phyloP scores from a whole-genome alignment of 64 coral and sea anemone species.

The Catalaphyllia jardinei region DNA sequence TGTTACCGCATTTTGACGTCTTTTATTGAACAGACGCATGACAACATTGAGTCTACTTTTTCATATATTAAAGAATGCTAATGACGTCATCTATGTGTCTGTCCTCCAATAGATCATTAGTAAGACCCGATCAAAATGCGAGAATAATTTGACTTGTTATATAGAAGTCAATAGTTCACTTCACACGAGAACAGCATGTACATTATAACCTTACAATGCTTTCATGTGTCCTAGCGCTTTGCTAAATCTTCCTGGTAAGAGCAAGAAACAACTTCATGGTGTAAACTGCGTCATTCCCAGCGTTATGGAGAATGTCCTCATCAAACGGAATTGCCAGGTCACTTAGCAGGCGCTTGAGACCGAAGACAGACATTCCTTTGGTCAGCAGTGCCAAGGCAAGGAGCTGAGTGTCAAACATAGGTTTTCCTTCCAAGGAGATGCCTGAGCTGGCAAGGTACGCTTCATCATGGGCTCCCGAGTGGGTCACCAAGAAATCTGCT shows the following conservation, averaged over 20 bases:
- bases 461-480: slow-evolving; percentile 34
- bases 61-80: too few relatives aligned
- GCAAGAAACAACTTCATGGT: slow-evolving; percentile 33
- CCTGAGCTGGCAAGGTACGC: slow-evolving; percentile 14
- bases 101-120: too few relatives aligned
- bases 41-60: too few relatives aligned
- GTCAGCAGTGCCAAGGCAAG: slow-evolving; percentile 55
- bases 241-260: not conserved
- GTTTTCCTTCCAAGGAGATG: not conserved
- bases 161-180: too few relatives aligned
- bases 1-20: too few relatives aligned
- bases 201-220: too few relatives aligned
- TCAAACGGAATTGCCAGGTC: slow-evolving; percentile 45
- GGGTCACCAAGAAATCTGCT: slow-evolving; percentile 46
- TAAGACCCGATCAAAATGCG: too few relatives aligned
- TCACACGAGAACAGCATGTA: too few relatives aligned
- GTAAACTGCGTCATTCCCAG: slow-evolving; percentile 39
- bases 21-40: too few relatives aligned
- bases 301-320: slow-evolving; percentile 58
- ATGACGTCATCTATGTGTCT: too few relatives aligned
- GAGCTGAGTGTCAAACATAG: slow-evolving; percentile 67
- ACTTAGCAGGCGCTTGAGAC: slow-evolving; percentile 57
- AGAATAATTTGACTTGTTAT: too few relatives aligned
- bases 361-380: slow-evolving; percentile 10
- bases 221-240: not conserved